A percentile compares a stretch with the other conserved stretches of the same genome.
Conservation (phyloP, 2,888 invertebrate genomes). For the Petrophora chlorosata region DNA sequence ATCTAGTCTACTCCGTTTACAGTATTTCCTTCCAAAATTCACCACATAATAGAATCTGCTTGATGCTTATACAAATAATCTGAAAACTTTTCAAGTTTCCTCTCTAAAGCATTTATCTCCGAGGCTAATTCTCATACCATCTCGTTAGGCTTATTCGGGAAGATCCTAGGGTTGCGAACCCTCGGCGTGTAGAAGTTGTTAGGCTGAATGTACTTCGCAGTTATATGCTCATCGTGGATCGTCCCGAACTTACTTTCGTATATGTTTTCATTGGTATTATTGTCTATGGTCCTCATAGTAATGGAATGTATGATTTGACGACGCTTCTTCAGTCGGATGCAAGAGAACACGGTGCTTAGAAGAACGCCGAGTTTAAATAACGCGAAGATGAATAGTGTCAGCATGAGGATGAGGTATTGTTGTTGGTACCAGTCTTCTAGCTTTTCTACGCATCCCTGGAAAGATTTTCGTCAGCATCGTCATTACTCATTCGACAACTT, state of each 20-base stretch:
- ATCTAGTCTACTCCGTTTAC: too few species aligned
- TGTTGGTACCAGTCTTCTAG: slow-evolving; percentile 91
- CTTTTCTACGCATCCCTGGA: slow-evolving; percentile 87
- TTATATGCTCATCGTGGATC: slow-evolving; percentile 68
- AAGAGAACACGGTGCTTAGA: slow-evolving; percentile 88
- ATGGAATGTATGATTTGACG: slow-evolving; percentile 74
- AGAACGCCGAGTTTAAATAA: slow-evolving; percentile 89
- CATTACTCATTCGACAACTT: too few species aligned
- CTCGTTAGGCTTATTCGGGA: slow-evolving; percentile 75
- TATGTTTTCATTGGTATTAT: slow-evolving; percentile 68
- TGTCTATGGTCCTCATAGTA: slow-evolving; percentile 65
- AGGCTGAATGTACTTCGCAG: slow-evolving; percentile 75
- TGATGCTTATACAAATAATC: slow-evolving; percentile 80
- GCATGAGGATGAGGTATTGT: slow-evolving; percentile 88
- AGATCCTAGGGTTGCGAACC: slow-evolving; percentile 73
- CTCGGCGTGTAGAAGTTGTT: slow-evolving; percentile 79
- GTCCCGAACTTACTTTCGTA: slow-evolving; percentile 61
- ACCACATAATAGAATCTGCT: slow-evolving; percentile 86
- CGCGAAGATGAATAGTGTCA: slow-evolving; percentile 86
- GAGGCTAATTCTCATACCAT: slow-evolving; percentile 82
- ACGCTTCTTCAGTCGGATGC: slow-evolving; percentile 84
- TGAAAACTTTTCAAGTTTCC: slow-evolving; percentile 76
- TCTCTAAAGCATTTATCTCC: slow-evolving; percentile 83
- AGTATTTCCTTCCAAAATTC: slow-evolving; percentile 31
- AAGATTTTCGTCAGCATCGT: too few species aligned